A percentile compares a stretch with the other conserved stretches of the same genome.
phyloP scores from a whole-genome alignment of 2,888 invertebrate genomes.

The Cryptosula pallasiana region DNA sequence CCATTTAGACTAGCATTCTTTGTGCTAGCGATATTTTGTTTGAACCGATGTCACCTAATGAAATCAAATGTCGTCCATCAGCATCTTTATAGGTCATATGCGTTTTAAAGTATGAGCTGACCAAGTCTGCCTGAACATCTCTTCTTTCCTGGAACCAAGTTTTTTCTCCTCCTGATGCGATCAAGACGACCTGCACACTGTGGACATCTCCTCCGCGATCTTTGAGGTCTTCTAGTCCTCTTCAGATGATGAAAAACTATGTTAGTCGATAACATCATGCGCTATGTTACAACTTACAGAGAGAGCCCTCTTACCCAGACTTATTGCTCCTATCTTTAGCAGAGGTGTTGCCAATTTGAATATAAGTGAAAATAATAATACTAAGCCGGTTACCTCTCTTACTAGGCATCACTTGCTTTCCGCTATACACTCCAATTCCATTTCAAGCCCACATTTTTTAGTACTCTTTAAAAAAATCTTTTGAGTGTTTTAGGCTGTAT shows the following conservation, averaged over 20 bases:
- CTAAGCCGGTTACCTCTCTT: neutral
- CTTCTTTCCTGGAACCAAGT: neutral
- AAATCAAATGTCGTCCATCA: no score
- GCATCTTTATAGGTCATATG: neutral
- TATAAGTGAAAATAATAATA: neutral
- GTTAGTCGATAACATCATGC: no score
- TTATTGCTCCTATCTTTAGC: no score
- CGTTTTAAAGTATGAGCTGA: neutral
- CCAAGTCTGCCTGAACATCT: neutral
- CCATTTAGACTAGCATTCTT: no score
- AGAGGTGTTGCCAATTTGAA: no score
- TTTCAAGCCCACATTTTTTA: neutral
- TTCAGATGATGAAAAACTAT: neutral
- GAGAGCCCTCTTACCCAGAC: neutral
- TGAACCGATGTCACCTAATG: no score
- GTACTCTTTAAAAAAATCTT: neutral
- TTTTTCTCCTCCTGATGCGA: no score
- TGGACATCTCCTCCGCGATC: neutral
- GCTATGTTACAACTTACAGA: neutral
- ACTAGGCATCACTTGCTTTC: neutral
- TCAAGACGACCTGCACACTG: neutral
- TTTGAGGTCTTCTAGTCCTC: no score
- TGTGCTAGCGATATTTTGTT: no score
- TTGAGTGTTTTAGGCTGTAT: neutral
- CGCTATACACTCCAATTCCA: no score